Evolutionary conservation across 2,797 vertebrate species (phyloP).

Genomic region (Falco novaeseelandiae): DNA sequence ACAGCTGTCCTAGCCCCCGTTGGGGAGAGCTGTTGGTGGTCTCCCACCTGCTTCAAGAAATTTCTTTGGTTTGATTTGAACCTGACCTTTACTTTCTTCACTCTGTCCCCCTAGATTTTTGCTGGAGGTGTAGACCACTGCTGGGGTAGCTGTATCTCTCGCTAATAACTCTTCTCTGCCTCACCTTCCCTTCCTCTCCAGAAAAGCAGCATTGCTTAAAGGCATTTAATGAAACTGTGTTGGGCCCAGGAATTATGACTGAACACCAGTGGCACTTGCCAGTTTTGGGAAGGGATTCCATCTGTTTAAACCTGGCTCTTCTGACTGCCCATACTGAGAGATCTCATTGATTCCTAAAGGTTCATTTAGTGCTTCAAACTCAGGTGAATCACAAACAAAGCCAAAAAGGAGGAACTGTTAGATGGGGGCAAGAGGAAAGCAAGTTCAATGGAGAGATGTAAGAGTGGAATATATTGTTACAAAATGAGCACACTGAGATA

Average conservation of each 20-base stretch:
- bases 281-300: background rate
- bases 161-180: background rate
- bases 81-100: background rate
- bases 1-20: accelerated
- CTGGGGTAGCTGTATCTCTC: background rate
- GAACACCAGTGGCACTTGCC: background rate
- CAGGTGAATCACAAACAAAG: background rate
- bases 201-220: background rate
- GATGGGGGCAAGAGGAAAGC: background rate
- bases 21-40: background rate
- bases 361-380: background rate
- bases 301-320: background rate
- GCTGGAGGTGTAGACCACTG: background rate
- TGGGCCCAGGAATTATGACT: background rate
- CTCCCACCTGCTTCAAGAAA: background rate
- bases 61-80: background rate
- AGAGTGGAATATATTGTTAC: background rate
- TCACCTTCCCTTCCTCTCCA: background rate
- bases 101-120: background rate
- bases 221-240: background rate
- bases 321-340: background rate
- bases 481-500: background rate
- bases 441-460: background rate
- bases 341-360: background rate
- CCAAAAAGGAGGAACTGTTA: background rate